Conservation (phyloP, 2,888 invertebrate species). For the Lithosia quadra region DNA sequence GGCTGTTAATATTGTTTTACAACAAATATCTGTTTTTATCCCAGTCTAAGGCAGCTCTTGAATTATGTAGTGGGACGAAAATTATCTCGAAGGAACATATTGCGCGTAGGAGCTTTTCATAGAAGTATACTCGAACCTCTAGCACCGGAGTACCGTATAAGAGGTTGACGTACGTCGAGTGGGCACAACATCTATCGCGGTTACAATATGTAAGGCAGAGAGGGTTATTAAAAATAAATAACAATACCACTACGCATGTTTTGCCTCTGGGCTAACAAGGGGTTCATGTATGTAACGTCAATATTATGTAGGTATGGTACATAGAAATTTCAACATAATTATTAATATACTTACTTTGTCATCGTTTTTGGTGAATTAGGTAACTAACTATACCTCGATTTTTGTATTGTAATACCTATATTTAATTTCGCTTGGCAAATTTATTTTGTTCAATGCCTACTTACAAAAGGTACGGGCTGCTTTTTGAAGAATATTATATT, state of each 20-base stretch:
- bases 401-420: too few species aligned
- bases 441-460: too few species aligned
- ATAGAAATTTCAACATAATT: too few species aligned
- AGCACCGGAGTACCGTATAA: conserved; percentile 65
- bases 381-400: too few species aligned
- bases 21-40: conserved; percentile 57
- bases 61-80: conserved; percentile 65
- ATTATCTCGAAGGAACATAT: conserved; percentile 69
- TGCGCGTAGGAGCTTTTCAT: conserved; percentile 74
- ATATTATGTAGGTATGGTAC: not conserved
- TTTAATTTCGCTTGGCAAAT: too few species aligned
- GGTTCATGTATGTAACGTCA: conserved; percentile 30
- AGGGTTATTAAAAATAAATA: conserved; percentile 52
- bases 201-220: conserved; percentile 48
- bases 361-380: too few species aligned
- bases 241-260: conserved; percentile 42
- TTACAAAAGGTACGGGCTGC: too few species aligned
- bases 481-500: too few species aligned
- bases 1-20: conserved; percentile 34
- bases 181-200: conserved; percentile 53
- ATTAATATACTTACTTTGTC: too few species aligned
- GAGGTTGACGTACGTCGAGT: conserved; percentile 68
- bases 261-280: conserved; percentile 25
- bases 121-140: conserved; percentile 70
- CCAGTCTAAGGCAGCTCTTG: conserved; percentile 52